phyloP scores from a whole-genome alignment of 2,797 vertebrate genomes.

The Brachyalestes nurse region DNA sequence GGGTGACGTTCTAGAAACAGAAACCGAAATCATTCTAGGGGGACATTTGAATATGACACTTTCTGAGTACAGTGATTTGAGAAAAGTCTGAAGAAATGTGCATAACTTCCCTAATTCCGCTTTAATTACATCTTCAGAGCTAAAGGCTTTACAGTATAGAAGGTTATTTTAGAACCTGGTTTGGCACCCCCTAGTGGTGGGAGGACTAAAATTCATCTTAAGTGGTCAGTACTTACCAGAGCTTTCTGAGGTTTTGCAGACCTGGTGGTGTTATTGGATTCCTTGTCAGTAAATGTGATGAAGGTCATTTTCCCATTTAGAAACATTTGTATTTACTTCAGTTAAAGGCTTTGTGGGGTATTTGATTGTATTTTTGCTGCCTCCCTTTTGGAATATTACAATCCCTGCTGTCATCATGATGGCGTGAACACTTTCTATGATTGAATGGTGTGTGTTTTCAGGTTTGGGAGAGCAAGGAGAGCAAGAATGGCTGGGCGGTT shows the following conservation, averaged over 20 bases:
- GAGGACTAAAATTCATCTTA: constrained; percentile 27
- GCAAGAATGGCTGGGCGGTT: too few species aligned
- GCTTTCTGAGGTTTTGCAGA: not conserved
- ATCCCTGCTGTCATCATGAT: too few species aligned
- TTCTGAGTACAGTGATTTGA: not conserved
- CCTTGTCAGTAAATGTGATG: too few species aligned
- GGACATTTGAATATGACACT: not conserved
- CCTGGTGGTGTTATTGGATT: not conserved
- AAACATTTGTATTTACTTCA: too few species aligned
- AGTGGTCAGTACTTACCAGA: not conserved
- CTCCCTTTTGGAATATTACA: too few species aligned
- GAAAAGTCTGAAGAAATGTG: not conserved
- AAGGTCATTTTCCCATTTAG: not conserved
- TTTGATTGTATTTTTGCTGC: too few species aligned
- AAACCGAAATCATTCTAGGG: constrained; percentile 8
- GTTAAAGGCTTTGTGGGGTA: too few species aligned
- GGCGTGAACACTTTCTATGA: too few species aligned
- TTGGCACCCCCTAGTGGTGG: constrained; percentile 36
- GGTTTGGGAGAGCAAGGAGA: too few species aligned
- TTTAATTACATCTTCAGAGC: not conserved
- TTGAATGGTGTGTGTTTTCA: too few species aligned
- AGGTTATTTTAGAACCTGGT: not conserved
- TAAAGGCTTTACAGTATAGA: not conserved
- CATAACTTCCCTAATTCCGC: too few species aligned
- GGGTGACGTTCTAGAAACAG: not conserved